Conservation (phyloP, 2,888 invertebrate genomes). For the Mayetiola destructor region DNA sequence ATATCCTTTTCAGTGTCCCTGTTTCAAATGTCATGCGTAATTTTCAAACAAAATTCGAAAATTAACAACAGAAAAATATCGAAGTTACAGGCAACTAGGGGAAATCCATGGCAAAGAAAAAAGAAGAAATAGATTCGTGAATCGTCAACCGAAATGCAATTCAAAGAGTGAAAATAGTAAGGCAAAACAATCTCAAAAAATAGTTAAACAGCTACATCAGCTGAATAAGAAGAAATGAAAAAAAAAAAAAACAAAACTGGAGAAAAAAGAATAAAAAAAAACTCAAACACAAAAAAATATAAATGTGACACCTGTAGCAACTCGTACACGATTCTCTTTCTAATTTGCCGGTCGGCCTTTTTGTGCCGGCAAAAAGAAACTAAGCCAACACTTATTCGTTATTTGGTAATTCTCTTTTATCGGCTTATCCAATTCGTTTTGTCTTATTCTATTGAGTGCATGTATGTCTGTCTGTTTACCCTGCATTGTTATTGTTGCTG, state of each 20-base stretch:
- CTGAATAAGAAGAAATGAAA: not conserved
- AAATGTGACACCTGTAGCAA: conserved; percentile 13
- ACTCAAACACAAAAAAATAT: conserved; percentile 3
- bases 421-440: too few species aligned
- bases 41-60: too few species aligned
- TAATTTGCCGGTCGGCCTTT: not conserved
- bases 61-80: too few species aligned
- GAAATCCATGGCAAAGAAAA: too few species aligned
- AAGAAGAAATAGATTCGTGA: too few species aligned
- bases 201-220: not conserved
- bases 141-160: too few species aligned
- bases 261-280: not conserved
- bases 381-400: not conserved
- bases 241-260: not conserved
- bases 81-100: too few species aligned
- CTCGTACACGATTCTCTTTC: not conserved
- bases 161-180: too few species aligned
- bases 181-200: too few species aligned
- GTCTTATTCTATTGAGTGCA: not conserved
- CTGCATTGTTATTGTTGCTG: too few species aligned
- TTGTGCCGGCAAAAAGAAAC: not conserved
- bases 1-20: too few species aligned
- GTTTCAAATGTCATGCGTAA: too few species aligned
- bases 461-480: not conserved
- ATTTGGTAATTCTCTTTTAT: not conserved